Evolutionary conservation across 2,113 vertebrate species (phyloP), one percentile per base, ranked within the genome.

Genomic region (Halichoeres trimaculatus): DNA sequence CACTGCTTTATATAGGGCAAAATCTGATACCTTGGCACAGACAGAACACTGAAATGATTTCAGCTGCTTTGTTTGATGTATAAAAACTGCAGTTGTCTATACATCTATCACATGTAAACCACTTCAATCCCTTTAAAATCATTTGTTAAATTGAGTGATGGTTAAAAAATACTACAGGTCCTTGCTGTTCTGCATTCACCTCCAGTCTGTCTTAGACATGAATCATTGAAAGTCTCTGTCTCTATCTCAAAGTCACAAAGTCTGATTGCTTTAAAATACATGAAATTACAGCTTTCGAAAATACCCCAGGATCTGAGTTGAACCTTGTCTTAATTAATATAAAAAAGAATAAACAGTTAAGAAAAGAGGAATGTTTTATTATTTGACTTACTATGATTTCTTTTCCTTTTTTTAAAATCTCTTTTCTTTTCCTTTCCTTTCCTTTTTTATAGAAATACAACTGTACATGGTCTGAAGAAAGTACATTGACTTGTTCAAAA

Each of bases 171-270:
- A n/a, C 24, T 16, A 41, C 35, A 24, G 6, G 10, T 66, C 35
- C 5, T 7, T 50, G 36, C 16, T 30, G 30, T 59, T 56, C 34
- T 62, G 22, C 9, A 40, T 30, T 41, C n/a, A 23, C 14, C 20
- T 64, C 7, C 19, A 38, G 52, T 40, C 26, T 71, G 17, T 66
- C 26, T 12, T n/a, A 36, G 50, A n/a, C 50, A 75, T 84, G 54
- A 22, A 83, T 82, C 73, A 75, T 85, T 76, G 66, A 71, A 51
- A 63, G 52, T 30, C 20, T 11, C 1, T 34, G 38, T 76, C 62
- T 69, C 16, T 34, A 58, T 64, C n/a, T 9, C 20, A 30, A 14
- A 76, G 67, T 38, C 71, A 10, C n/a, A 62, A 16, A 61, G 52
- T 81, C 70, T 65, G 57, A 24, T 26, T 68, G 23, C 53, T 56